These are phyloP conservation scores for Epistrophe eligans DNA, from an alignment of 2,888 invertebrate species.

Conservation along the genomic window DNA sequence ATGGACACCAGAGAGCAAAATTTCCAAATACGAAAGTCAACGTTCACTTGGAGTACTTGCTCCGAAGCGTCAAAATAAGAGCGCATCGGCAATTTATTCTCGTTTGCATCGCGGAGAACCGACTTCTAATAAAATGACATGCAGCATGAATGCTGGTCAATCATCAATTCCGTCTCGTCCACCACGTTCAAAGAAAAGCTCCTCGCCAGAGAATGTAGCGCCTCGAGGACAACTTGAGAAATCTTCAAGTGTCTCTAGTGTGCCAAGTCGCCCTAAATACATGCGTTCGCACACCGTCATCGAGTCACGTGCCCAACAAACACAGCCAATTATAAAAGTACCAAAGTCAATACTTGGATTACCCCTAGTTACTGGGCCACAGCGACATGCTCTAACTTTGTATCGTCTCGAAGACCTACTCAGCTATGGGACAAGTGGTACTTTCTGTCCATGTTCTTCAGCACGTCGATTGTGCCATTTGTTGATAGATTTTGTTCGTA, in stretches of 20 bases:
- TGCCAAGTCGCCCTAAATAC: slow-evolving; percentile 83
- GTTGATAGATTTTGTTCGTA: slow-evolving; percentile 90
- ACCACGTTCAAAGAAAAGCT: slow-evolving; percentile 79
- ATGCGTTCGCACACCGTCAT: slow-evolving; percentile 84
- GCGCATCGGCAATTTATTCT: slow-evolving; percentile 82
- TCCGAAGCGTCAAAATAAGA: slow-evolving; percentile 83
- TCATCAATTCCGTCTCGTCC: slow-evolving; percentile 77
- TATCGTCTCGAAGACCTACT: slow-evolving; percentile 91
- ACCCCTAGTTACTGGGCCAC: slow-evolving; percentile 89
- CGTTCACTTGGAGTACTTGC: slow-evolving; percentile 77
- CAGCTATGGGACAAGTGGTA: slow-evolving; percentile 87
- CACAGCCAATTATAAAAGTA: slow-evolving; percentile 80
- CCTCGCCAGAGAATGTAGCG: slow-evolving; percentile 74
- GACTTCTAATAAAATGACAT: slow-evolving; percentile 49
- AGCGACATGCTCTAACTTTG: slow-evolving; percentile 90
- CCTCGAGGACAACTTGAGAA: slow-evolving; percentile 58
- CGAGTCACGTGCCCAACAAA: slow-evolving; percentile 81
- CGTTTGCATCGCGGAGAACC: slow-evolving; percentile 79
- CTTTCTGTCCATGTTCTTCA: slow-evolving; percentile 86
- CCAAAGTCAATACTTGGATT: slow-evolving; percentile 85
- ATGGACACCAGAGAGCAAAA: slow-evolving; percentile 82
- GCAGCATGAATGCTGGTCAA: slow-evolving; percentile 69
- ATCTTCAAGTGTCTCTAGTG: slow-evolving; percentile 77
- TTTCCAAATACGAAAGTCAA: slow-evolving; percentile 66
- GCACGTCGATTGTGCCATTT: slow-evolving; percentile 89